Conservation (phyloP, 2,888 invertebrate species). For the Stenichneumon culpator region DNA sequence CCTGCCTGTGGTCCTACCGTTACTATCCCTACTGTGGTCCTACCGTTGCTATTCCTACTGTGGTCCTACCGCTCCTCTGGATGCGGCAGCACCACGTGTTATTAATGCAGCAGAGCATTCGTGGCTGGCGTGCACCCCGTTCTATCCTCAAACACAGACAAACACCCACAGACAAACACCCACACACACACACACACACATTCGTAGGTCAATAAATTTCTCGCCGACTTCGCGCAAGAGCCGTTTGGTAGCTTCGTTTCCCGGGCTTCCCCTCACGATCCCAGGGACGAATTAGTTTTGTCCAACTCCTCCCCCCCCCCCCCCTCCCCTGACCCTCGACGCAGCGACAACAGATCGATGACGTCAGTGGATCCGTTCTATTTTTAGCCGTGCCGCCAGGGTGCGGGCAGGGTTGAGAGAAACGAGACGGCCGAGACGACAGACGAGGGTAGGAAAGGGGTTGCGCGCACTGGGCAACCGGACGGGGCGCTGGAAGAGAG, state of each 20-base stretch:
- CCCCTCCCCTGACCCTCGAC: constrained; percentile 26
- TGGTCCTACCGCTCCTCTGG: constrained; percentile 2
- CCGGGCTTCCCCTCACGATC: constrained; percentile 62
- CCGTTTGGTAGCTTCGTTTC: constrained; percentile 53
- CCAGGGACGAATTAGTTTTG: constrained; percentile 71
- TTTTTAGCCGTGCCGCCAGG: constrained; percentile 74
- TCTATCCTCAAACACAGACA: neutral
- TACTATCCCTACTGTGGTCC: neutral
- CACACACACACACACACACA: constrained; percentile 14
- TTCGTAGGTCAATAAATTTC: constrained; percentile 68
- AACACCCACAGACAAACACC: constrained; percentile 9
- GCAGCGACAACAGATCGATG: constrained; percentile 75
- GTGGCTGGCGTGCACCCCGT: constrained; percentile 39
- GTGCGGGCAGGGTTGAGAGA: constrained; percentile 37
- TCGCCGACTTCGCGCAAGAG: constrained; percentile 65
- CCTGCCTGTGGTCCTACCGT: neutral
- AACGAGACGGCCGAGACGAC: constrained; percentile 62
- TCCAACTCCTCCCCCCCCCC: constrained; percentile 48
- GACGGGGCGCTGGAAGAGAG: neutral
- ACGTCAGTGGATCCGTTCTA: constrained; percentile 77
- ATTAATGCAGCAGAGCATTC: constrained; percentile 69
- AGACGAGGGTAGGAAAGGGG: constrained; percentile 47
- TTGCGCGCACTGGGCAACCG: constrained; percentile 33
- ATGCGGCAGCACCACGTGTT: constrained; percentile 63
- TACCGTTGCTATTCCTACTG: neutral